These are phyloP conservation scores for Drosophila demipolita DNA, from an alignment of 2,888 invertebrate genomes.

Conservation along the genomic window DNA sequence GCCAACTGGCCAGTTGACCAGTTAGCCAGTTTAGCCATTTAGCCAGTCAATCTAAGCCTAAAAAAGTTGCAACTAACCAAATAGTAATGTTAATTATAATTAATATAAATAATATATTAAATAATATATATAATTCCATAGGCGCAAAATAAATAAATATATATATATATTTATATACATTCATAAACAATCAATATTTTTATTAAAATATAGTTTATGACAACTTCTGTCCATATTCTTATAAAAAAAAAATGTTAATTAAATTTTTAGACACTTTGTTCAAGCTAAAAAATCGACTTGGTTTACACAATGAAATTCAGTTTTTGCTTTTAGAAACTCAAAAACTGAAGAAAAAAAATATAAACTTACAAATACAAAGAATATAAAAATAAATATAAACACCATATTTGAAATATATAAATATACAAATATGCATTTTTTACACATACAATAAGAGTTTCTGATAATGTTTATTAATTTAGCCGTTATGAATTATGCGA, in stretches of 20 bases:
- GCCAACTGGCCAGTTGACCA: neutral
- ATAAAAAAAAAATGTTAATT: neutral
- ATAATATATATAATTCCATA: neutral
- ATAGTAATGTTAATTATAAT: neutral
- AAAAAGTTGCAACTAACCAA: neutral
- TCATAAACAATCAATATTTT: no score
- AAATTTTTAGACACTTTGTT: neutral
- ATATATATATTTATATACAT: no score
- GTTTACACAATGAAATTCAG: neutral
- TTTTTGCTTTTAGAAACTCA: neutral
- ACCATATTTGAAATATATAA: neutral
- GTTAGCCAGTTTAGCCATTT: neutral
- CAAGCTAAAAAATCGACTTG: no score
- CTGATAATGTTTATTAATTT: neutral
- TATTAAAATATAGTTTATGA: neutral
- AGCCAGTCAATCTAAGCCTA: neutral
- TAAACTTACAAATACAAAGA: no score
- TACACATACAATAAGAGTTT: neutral
- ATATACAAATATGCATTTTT: neutral
- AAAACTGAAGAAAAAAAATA: neutral
- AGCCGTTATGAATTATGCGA: neutral
- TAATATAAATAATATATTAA: no score
- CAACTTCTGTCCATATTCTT: neutral
- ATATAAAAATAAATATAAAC: no score
- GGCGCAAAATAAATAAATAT: neutral